phyloP scores from a whole-genome alignment of 2,888 invertebrate genomes.

The Cantharis nigra region DNA sequence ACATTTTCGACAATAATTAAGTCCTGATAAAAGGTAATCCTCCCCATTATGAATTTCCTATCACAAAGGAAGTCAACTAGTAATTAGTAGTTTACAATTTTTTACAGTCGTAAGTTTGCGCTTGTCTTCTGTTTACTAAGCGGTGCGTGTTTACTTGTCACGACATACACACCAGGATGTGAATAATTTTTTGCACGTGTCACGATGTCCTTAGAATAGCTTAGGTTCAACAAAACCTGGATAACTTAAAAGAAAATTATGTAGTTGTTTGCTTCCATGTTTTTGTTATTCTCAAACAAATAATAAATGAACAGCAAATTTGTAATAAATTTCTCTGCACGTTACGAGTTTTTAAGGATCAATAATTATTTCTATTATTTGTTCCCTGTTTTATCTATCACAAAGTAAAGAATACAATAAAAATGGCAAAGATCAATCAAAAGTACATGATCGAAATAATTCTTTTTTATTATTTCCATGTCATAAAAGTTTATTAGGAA shows the following conservation, averaged over 20 bases:
- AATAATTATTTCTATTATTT: neutral
- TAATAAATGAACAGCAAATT: neutral
- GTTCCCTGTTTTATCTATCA: neutral
- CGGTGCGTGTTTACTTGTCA: neutral
- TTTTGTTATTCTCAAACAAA: neutral
- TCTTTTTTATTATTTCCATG: neutral
- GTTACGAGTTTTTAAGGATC: neutral
- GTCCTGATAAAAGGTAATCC: too few relatives aligned
- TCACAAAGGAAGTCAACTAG: neutral
- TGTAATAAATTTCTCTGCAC: neutral
- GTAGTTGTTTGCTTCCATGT: neutral
- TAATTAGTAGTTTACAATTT: neutral
- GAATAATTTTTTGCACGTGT: neutral
- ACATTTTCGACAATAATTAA: too few relatives aligned
- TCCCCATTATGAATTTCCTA: too few relatives aligned
- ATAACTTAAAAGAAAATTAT: neutral
- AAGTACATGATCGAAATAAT: neutral
- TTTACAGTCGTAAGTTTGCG: neutral
- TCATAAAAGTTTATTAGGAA: neutral
- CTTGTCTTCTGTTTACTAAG: neutral
- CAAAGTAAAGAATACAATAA: neutral
- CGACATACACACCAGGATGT: neutral
- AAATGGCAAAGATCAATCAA: neutral
- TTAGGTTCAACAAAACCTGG: neutral
- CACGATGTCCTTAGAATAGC: neutral